Evolutionary conservation across 2,888 invertebrate genomes (phyloP).

Genomic region (Cheilosia impressa): DNA sequence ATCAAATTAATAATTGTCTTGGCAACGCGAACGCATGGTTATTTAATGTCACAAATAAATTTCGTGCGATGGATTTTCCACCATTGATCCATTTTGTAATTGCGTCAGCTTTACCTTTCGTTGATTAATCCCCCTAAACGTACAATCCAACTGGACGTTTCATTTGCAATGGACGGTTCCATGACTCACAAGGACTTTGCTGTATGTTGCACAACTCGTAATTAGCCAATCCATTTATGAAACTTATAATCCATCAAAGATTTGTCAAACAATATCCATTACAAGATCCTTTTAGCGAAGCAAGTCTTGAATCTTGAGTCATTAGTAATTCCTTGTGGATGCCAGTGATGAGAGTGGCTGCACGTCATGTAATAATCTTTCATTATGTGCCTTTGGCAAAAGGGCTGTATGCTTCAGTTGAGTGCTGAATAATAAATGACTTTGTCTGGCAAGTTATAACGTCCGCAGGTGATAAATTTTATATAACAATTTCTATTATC

Average conservation of each 20-base stretch:
- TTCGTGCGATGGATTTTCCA: not conserved
- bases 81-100: not conserved
- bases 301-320: not conserved
- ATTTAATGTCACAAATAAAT: no score
- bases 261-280: slow-evolving; percentile 25
- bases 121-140: not conserved
- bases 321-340: slow-evolving; percentile 47
- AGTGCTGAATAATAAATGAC: slow-evolving; percentile 41
- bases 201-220: not conserved
- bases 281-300: not conserved
- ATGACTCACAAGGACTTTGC: not conserved
- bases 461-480: slow-evolving; percentile 41
- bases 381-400: slow-evolving; percentile 28
- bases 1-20: no score
- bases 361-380: slow-evolving; percentile 46
- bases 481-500: slow-evolving; percentile 31
- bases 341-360: not conserved
- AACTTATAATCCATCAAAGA: slow-evolving; percentile 49
- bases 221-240: slow-evolving; percentile 32
- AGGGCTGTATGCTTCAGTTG: slow-evolving; percentile 15
- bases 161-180: not conserved
- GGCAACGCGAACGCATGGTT: no score
- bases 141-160: not conserved
- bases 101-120: not conserved
- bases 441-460: slow-evolving; percentile 33